phyloP scores from a whole-genome alignment of 2,113 vertebrate species.

The Cercopithecus mona region DNA sequence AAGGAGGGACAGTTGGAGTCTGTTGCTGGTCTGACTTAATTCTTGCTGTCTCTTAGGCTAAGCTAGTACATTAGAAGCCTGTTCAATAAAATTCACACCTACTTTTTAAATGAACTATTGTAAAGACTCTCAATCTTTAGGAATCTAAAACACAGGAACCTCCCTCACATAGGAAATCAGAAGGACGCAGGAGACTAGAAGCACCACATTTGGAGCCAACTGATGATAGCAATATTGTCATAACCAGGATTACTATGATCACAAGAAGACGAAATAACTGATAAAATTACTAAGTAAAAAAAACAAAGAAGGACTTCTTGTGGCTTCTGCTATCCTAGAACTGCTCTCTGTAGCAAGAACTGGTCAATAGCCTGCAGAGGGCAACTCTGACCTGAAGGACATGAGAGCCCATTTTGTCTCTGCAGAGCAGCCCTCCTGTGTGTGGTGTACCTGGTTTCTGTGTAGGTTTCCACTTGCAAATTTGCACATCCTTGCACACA shows the following conservation, averaged over 20 bases:
- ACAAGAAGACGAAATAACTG: not conserved
- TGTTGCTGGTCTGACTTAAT: slow-evolving; percentile 24
- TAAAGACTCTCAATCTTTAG: not conserved
- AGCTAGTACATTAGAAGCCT: not conserved
- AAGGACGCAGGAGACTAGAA: not conserved
- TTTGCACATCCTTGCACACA: not conserved
- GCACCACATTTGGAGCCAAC: not conserved
- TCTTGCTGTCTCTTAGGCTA: not conserved
- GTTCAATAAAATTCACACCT: not conserved
- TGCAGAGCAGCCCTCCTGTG: not conserved
- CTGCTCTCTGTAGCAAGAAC: not conserved
- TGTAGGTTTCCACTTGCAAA: not conserved
- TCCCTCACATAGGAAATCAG: not conserved
- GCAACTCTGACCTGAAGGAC: not conserved
- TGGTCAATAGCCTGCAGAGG: not conserved
- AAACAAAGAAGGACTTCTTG: not conserved
- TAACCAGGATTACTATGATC: not conserved
- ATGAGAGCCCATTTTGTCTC: not conserved
- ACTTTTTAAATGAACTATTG: not conserved
- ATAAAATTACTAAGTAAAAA: not conserved
- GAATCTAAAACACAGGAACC: not conserved
- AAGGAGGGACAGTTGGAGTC: not conserved
- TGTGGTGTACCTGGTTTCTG: not conserved
- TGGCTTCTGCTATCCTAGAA: not conserved
- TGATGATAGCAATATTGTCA: not conserved